phyloP scores from a whole-genome alignment of 2,797 vertebrate species.

The Stomatorhinus walkeri region DNA sequence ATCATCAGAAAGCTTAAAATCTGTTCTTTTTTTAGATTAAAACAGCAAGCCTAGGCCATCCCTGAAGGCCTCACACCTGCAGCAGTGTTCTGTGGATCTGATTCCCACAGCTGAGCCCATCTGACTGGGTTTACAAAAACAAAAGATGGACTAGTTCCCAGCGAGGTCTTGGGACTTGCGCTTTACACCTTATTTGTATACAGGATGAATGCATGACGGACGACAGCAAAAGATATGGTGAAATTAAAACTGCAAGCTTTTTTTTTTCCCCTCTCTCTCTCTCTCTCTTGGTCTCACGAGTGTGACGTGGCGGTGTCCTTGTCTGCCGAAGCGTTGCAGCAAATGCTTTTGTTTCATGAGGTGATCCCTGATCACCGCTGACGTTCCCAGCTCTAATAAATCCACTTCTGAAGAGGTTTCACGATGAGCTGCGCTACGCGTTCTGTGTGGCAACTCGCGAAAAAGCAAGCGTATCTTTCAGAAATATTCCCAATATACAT shows the following conservation, averaged over 20 bases:
- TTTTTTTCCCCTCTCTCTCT: neutral
- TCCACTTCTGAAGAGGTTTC: neutral
- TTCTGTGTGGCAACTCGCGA: neutral
- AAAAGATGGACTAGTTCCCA: neutral
- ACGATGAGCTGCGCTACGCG: neutral
- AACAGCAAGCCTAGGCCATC: neutral
- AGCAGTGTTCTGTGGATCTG: neutral
- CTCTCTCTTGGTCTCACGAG: neutral
- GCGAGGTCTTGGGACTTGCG: neutral
- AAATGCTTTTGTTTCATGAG: neutral
- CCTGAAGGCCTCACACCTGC: neutral
- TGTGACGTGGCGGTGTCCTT: neutral
- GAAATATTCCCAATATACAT: neutral
- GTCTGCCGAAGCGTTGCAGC: neutral
- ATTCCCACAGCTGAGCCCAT: neutral
- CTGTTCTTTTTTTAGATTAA: neutral
- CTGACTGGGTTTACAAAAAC: neutral
- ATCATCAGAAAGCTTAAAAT: neutral
- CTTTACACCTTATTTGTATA: neutral
- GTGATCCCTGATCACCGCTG: neutral
- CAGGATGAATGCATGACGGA: neutral
- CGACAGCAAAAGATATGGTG: neutral
- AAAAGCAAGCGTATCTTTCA: neutral
- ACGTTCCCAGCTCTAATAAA: neutral
- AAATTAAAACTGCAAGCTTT: neutral